These are phyloP conservation scores for Babyrousa celebensis DNA, from an alignment of 2,797 vertebrate genomes.

Conservation along the genomic window DNA sequence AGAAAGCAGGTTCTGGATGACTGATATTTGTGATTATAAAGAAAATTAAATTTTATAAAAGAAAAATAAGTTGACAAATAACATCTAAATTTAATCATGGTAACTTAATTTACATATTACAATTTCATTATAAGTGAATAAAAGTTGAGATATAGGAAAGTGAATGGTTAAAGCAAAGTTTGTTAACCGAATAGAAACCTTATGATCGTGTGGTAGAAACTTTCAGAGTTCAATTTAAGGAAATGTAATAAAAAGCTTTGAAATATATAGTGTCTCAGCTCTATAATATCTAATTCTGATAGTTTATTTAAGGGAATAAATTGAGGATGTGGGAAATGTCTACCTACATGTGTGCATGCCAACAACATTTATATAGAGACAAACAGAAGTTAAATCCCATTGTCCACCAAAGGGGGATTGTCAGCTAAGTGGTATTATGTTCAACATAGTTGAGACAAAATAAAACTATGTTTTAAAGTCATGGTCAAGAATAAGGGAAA, in stretches of 20 bases:
- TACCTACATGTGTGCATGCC: neutral
- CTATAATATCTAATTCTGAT: neutral
- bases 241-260: neutral
- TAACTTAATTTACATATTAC: neutral
- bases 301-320: constrained; percentile 14
- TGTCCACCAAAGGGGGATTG: neutral
- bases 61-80: neutral
- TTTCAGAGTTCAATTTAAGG: neutral
- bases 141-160: neutral
- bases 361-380: neutral
- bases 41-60: constrained; percentile 5
- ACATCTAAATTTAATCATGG: neutral
- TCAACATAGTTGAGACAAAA: neutral
- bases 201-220: neutral
- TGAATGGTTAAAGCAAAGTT: neutral
- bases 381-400: neutral
- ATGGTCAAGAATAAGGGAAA: neutral
- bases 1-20: neutral
- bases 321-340: neutral
- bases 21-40: neutral
- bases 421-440: neutral
- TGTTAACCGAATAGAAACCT: neutral
- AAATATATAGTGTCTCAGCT: neutral
- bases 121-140: neutral
- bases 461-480: neutral